Conservation (phyloP, 1,140 invertebrate species). For the Listronotus oregonensis region DNA sequence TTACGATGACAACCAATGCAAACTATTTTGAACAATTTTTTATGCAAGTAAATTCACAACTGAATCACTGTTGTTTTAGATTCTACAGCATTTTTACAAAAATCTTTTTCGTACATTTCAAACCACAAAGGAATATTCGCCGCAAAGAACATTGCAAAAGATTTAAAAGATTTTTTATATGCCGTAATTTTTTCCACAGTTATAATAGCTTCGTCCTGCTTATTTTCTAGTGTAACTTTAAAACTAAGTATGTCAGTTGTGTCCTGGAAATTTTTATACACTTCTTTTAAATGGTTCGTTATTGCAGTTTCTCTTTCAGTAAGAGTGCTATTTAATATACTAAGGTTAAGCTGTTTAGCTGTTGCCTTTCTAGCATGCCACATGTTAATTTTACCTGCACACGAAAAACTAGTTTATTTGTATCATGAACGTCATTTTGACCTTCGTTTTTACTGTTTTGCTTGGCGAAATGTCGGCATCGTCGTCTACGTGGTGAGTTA, state of each 20-base stretch:
- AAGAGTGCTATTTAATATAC: conserved; percentile 9
- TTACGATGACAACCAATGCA: no score
- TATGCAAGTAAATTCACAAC: no score
- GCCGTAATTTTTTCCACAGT: conserved; percentile 32
- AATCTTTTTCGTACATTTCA: conserved; percentile 37
- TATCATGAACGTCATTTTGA: conserved; percentile 31
- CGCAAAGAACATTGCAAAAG: conserved; percentile 33
- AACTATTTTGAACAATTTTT: no score
- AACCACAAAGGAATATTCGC: conserved; percentile 38
- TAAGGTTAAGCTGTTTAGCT: conserved; percentile 27
- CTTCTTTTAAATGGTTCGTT: conserved; percentile 26
- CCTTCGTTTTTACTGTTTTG: conserved; percentile 23
- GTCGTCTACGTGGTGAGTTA: conserved; percentile 12
- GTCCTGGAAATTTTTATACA: conserved; percentile 22
- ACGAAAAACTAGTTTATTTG: conserved; percentile 31
- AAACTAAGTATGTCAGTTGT: conserved; percentile 31
- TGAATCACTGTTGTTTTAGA: background rate
- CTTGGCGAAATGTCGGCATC: background rate
- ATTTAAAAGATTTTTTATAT: conserved; percentile 39
- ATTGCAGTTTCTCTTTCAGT: conserved; percentile 31
- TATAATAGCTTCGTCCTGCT: conserved; percentile 26
- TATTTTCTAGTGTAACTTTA: conserved; percentile 24
- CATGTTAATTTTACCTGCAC: conserved; percentile 36
- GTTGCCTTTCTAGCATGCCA: conserved; percentile 39
- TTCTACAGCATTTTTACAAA: background rate